Evolutionary conservation across 2,113 vertebrate species (phyloP).

Genomic region (Myiopsitta monachus): DNA sequence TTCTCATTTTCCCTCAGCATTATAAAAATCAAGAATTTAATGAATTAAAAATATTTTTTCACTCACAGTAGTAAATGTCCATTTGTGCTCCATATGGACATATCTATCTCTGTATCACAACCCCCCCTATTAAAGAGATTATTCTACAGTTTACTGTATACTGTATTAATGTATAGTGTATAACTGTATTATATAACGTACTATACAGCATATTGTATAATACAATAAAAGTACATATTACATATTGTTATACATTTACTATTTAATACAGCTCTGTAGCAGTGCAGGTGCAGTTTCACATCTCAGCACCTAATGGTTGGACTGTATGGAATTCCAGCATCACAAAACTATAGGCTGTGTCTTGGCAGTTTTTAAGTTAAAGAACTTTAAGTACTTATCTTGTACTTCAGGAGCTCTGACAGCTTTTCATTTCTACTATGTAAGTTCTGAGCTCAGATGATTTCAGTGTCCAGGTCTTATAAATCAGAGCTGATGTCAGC

Average conservation of each 20-base stretch:
- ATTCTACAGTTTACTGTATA: not conserved
- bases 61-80: not conserved
- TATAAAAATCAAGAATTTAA: not conserved
- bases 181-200: not conserved
- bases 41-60: not conserved
- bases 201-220: not conserved
- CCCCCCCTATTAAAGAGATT: not conserved
- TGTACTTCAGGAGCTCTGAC: constrained; percentile 74
- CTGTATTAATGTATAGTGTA: not conserved
- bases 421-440: constrained; percentile 76
- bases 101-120: not conserved
- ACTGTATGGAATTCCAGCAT: not conserved
- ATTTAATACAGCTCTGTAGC: not conserved
- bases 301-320: not conserved
- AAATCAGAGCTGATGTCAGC: constrained; percentile 79
- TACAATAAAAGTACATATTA: not conserved
- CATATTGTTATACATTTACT: not conserved
- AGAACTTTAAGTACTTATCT: not conserved
- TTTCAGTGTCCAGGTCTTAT: constrained; percentile 82
- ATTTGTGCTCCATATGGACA: not conserved
- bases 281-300: not conserved
- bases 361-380: not conserved
- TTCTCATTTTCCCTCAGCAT: not conserved
- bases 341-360: not conserved
- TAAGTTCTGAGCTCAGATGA: constrained; percentile 70